phyloP scores from a whole-genome alignment of 2,113 vertebrate species.

The Shinisaurus crocodilurus region DNA sequence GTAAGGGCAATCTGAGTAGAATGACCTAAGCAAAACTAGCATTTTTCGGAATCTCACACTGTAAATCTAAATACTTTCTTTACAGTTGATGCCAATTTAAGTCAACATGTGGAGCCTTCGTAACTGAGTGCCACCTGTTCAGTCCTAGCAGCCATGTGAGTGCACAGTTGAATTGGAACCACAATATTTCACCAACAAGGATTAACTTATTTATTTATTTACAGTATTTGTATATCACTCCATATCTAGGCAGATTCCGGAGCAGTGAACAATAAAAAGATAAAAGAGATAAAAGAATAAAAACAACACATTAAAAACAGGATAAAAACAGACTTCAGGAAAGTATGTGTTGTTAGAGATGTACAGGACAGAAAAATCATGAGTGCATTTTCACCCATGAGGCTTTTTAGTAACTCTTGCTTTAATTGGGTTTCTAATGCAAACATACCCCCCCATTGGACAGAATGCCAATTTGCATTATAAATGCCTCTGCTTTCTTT shows the following conservation, averaged over 20 bases:
- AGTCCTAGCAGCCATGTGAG: not conserved
- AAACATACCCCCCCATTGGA: not conserved
- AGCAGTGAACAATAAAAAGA: too few relatives aligned
- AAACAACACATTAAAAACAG: too few relatives aligned
- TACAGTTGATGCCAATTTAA: not conserved
- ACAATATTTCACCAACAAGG: not conserved
- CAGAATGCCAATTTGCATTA: not conserved
- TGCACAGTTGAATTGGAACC: not conserved
- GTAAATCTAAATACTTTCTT: not conserved
- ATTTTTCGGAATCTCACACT: slow-evolving; percentile 11
- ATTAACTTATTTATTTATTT: too few relatives aligned
- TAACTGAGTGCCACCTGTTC: not conserved
- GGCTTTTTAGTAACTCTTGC: not conserved
- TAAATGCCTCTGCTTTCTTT: too few relatives aligned
- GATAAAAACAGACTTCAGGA: too few relatives aligned
- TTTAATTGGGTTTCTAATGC: not conserved
- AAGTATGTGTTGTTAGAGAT: not conserved
- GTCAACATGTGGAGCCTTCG: not conserved
- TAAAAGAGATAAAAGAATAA: too few relatives aligned
- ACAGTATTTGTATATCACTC: too few relatives aligned
- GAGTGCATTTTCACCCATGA: not conserved
- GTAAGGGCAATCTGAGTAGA: slow-evolving; percentile 58
- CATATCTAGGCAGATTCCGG: too few relatives aligned
- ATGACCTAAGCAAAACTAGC: slow-evolving; percentile 48
- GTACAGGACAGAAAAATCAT: not conserved